Conservation (phyloP, 2,888 invertebrate genomes). For the Eristalis pertinax region DNA sequence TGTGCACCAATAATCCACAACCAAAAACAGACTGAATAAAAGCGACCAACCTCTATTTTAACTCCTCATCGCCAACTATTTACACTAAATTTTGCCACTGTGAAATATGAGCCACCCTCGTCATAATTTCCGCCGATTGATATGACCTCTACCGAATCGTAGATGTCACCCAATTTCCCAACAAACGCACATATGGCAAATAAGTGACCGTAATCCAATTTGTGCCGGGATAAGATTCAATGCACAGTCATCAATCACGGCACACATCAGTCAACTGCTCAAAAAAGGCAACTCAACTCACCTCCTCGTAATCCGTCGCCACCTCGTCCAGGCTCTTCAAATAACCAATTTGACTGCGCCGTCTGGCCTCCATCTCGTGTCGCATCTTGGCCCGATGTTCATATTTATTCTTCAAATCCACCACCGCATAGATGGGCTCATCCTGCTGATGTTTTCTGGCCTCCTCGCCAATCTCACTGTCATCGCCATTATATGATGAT, state of each 20-base stretch:
- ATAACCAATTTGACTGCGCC: slow-evolving; percentile 62
- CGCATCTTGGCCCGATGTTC: slow-evolving; percentile 74
- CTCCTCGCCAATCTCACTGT: slow-evolving; percentile 34
- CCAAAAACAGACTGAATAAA: too few relatives aligned
- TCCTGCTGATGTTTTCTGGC: slow-evolving; percentile 5
- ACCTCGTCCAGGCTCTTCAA: slow-evolving; percentile 73
- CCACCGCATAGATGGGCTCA: slow-evolving; percentile 78
- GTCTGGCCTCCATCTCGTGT: slow-evolving; percentile 67
- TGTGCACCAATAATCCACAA: too few relatives aligned
- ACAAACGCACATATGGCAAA: not conserved
- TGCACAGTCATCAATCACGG: not conserved
- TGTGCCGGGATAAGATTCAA: not conserved
- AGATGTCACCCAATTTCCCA: not conserved
- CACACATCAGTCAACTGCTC: not conserved
- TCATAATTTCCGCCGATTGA: not conserved
- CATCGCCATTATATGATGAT: slow-evolving; percentile 34
- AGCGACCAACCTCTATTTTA: too few relatives aligned
- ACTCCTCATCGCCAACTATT: too few relatives aligned
- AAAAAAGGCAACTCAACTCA: slow-evolving; percentile 34
- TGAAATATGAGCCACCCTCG: not conserved
- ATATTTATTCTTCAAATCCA: slow-evolving; percentile 77
- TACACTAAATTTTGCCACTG: too few relatives aligned
- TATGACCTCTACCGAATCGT: not conserved
- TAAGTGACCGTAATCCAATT: not conserved
- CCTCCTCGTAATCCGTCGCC: slow-evolving; percentile 75